A percentile compares a stretch with the other conserved stretches of the same genome.
Evolutionary conservation across 1,140 invertebrate genomes (phyloP).

Genomic region (Diorhabda elongata): DNA sequence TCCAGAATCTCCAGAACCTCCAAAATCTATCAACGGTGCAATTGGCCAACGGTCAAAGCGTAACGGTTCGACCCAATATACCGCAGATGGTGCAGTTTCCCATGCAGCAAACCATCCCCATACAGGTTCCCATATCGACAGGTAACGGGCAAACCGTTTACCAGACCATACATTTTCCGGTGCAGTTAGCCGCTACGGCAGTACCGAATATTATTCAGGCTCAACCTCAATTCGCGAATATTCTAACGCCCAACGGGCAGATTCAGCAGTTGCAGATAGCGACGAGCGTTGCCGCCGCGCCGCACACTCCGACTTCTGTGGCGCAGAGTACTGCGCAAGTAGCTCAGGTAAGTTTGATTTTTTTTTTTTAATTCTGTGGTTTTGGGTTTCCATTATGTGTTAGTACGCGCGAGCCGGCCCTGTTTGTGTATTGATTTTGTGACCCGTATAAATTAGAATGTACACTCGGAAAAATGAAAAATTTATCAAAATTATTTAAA

Average conservation of each 20-base stretch:
- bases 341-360: constrained; percentile 20
- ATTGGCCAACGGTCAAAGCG: constrained; percentile 66
- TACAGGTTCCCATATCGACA: constrained; percentile 87
- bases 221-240: constrained; percentile 72
- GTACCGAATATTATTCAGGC: constrained; percentile 55
- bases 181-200: constrained; percentile 65
- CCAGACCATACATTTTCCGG: constrained; percentile 87
- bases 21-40: constrained; percentile 46
- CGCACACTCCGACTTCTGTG: constrained; percentile 36
- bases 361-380: too few species aligned
- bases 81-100: constrained; percentile 71
- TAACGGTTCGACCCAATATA: constrained; percentile 52
- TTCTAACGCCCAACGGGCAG: constrained; percentile 80
- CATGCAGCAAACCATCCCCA: constrained; percentile 81
- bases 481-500: too few species aligned
- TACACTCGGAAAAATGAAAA: too few species aligned
- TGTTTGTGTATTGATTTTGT: too few species aligned
- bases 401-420: too few species aligned
- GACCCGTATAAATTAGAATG: too few species aligned
- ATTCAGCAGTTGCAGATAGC: constrained; percentile 65
- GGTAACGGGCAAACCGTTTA: constrained; percentile 88
- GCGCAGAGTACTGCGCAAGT: constrained; percentile 31
- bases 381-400: too few species aligned
- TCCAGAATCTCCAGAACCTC: constrained; percentile 29
- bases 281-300: constrained; percentile 46